Conservation (phyloP, 2,888 invertebrate genomes). For the Dicyrtomina minuta region DNA sequence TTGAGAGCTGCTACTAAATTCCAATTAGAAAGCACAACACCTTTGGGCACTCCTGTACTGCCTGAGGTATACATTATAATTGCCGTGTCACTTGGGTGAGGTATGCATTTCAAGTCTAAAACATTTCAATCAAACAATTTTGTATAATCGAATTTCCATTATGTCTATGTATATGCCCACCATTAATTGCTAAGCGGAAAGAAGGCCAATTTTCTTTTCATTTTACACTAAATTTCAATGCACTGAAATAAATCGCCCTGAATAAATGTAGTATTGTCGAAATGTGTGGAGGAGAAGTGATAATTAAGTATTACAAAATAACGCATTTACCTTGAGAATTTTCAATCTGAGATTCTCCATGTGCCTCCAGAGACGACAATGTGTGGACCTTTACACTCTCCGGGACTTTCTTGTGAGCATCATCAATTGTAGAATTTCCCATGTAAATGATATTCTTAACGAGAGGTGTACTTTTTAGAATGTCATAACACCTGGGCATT, state of each 20-base stretch:
- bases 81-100: conserved; percentile 74
- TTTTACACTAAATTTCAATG: no score
- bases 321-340: conserved; percentile 9
- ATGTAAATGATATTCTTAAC: conserved; percentile 81
- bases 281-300: no score
- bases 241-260: no score
- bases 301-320: no score
- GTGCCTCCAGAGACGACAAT: conserved; percentile 34
- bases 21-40: conserved; percentile 77
- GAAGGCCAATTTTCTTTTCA: no score
- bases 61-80: conserved; percentile 99
- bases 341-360: conserved; percentile 30
- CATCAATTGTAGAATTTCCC: conserved; percentile 59
- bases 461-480: conserved; percentile 70
- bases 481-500: conserved; percentile 81
- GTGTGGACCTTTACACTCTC: conserved; percentile 35
- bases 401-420: conserved; percentile 26
- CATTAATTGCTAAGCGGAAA: no score
- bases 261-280: no score
- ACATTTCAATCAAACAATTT: no score
- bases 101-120: conserved; percentile 58
- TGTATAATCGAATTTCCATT: no score
- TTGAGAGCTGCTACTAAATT: conserved; percentile 79
- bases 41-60: conserved; percentile 92
- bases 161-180: no score